Percentiles rank a stretch among this genome's conserved stretches.
Conservation (phyloP, 2,797 vertebrate genomes). For the Chrysolophus pictus region DNA sequence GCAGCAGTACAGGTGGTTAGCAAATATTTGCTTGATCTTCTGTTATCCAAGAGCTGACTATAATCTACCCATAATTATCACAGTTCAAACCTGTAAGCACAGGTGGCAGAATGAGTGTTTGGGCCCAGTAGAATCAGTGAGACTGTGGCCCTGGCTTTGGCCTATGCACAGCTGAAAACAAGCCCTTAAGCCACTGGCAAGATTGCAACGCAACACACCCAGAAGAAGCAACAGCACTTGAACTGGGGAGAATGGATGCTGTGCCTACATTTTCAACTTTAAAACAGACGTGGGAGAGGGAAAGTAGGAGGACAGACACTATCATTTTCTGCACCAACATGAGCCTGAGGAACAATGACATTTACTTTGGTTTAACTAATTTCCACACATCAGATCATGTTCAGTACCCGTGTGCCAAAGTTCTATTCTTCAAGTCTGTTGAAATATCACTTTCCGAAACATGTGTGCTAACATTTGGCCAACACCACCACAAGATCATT, state of each 20-base stretch:
- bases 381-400: slow-evolving; percentile 63
- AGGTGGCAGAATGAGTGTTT: not conserved
- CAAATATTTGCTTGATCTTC: not conserved
- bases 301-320: slow-evolving; percentile 34
- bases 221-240: not conserved
- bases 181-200: not conserved
- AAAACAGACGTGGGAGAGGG: not conserved
- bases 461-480: slow-evolving; percentile 78
- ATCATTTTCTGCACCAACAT: slow-evolving; percentile 28
- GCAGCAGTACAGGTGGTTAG: not conserved
- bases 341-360: slow-evolving; percentile 61
- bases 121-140: not conserved
- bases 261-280: slow-evolving; percentile 44
- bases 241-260: not conserved
- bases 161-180: not conserved
- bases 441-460: slow-evolving; percentile 75
- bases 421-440: slow-evolving; percentile 73
- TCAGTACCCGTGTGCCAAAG: slow-evolving; percentile 21
- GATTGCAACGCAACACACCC: not conserved
- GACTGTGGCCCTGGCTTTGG: slow-evolving; percentile 20
- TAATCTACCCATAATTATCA: not conserved
- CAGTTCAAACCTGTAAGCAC: not conserved
- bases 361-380: slow-evolving; percentile 64
- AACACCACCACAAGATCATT: slow-evolving; percentile 74
- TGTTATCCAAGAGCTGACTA: not conserved